Evolutionary conservation across 2,888 invertebrate genomes (phyloP), one percentile per base, ranked within the genome.

Genomic region (Ornithoptera priamus): DNA sequence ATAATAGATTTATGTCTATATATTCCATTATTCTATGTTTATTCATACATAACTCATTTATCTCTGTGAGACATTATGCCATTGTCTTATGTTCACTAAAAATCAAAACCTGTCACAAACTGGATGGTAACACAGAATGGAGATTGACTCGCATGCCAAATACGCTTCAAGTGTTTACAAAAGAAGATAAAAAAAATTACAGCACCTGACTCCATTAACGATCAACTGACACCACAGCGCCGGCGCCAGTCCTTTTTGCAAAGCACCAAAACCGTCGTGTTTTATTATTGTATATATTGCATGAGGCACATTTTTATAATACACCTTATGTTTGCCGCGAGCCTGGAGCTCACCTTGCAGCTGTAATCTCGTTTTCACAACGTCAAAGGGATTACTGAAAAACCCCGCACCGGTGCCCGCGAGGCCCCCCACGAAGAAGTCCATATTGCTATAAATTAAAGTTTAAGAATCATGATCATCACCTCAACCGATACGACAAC

Each of bases 351-450:
- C 95, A n/a, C 95, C 95, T 89, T 98, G 98, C 20, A 98, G 92
- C 84, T 98, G 98, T 93, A 98, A 95, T 0, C 98, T 94, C 20
- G 96, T 97, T 92, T 98, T 98, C 53, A 97, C 88, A 10, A 98
- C 97, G 82, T 98, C 98, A 76, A 97, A 93, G 0, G 98, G 98
- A 87, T 98, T 98, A 73, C 97, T 97, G 81, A 97, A 96, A 80
- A 96, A 93, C 12, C 97, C 96, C 0, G 97, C 97, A 3, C 95
- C 95, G 42, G 95, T 95, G 0, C 96, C 96, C 0, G 96, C 95
- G 66, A 94, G 75, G n/a, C 94, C 97, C 50, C 96, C 97, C 62
- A 96, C 92, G n/a, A 94, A 77, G 85, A 97, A 96, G 83, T 97
- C 97, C 93, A 95, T 96, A 72, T 79, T 46, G 62, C 70, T 70